Conservation (phyloP, 2,113 vertebrate species). For the Panthera tigris region DNA sequence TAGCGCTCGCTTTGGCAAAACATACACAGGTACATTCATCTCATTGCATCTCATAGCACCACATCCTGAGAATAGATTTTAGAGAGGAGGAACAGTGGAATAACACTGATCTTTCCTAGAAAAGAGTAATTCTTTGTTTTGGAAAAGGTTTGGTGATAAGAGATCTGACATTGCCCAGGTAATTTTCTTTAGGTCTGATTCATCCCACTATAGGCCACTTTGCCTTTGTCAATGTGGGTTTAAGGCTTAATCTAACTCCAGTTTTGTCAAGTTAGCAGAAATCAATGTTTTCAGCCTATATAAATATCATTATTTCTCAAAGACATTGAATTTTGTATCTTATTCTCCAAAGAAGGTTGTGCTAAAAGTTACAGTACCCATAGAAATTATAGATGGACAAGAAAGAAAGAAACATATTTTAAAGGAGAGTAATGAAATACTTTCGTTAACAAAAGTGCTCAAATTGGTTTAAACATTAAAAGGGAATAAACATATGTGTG, state of each 20-base stretch:
- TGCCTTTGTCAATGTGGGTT: not conserved
- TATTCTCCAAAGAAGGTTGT: not conserved
- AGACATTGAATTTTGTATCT: not conserved
- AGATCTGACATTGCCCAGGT: not conserved
- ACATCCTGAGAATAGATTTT: not conserved
- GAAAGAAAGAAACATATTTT: not conserved
- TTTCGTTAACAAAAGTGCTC: not conserved
- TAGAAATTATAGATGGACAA: not conserved
- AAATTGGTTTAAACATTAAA: not conserved
- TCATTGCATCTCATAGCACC: not conserved
- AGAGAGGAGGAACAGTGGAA: not conserved
- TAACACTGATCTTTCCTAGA: not conserved
- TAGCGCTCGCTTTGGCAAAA: no score
- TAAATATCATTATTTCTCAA: not conserved
- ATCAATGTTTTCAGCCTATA: not conserved
- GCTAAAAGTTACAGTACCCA: not conserved
- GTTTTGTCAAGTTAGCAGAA: not conserved
- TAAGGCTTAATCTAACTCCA: not conserved
- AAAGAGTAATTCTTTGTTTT: not conserved
- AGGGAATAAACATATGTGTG: not conserved
- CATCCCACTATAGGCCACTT: not conserved
- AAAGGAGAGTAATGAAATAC: not conserved
- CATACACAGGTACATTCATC: no score
- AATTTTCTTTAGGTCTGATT: not conserved
- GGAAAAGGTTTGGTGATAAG: not conserved